These are phyloP conservation scores for Drosophila putrida DNA, from an alignment of 2,888 invertebrate species.

Conservation along the genomic window DNA sequence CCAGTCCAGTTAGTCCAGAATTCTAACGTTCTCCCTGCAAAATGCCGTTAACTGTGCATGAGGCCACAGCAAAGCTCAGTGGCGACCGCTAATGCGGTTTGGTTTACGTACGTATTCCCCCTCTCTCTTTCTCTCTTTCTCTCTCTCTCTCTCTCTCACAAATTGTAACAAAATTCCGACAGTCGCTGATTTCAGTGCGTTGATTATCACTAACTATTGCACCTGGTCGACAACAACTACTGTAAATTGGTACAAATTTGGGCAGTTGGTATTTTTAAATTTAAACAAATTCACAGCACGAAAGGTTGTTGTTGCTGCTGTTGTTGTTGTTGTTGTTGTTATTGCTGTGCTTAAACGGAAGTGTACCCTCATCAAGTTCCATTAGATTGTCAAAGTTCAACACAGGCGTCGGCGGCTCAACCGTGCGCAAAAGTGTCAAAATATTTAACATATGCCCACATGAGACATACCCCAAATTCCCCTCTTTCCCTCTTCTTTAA, in stretches of 20 bases:
- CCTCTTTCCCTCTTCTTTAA: background rate
- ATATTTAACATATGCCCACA: constrained; percentile 79
- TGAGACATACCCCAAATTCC: constrained; percentile 46
- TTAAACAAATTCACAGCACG: constrained; percentile 52
- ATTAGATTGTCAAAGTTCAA: constrained; percentile 68
- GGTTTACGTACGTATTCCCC: constrained; percentile 1
- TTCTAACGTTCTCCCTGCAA: constrained; percentile 14
- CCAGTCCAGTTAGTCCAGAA: constrained; percentile 22
- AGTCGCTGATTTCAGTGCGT: constrained; percentile 58
- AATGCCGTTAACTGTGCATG: constrained; percentile 34
- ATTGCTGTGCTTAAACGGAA: constrained; percentile 36
- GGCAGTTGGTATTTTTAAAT: constrained; percentile 37
- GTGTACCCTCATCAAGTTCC: constrained; percentile 69
- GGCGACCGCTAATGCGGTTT: constrained; percentile 65
- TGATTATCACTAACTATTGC: constrained; percentile 53
- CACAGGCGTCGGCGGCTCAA: constrained; percentile 49
- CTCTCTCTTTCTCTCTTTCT: background rate
- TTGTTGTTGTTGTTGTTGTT: constrained; percentile 11
- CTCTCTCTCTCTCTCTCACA: constrained; percentile 3
- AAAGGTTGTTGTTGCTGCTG: background rate
- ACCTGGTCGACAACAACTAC: constrained; percentile 24
- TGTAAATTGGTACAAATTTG: constrained; percentile 62
- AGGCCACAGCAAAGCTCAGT: constrained; percentile 65
- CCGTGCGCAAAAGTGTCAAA: constrained; percentile 77
- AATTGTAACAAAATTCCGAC: constrained; percentile 46